Percentiles rank a stretch among this genome's conserved stretches.
These are phyloP conservation scores for Orchestia grillus DNA, from an alignment of 1,140 invertebrate genomes.

Conservation along the genomic window DNA sequence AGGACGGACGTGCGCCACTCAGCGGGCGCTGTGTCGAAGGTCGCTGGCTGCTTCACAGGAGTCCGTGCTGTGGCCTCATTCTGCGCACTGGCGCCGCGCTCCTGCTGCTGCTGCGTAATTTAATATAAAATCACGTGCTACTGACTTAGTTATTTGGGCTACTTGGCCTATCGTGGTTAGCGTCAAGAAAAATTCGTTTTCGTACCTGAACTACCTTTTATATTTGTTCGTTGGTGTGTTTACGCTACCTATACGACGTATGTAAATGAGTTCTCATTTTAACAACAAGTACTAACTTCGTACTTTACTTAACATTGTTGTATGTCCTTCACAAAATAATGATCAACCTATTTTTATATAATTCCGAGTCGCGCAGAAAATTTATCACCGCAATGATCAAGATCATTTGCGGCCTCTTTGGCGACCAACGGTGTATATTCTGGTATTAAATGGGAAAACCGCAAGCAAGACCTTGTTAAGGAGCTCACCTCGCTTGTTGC, in stretches of 20 bases:
- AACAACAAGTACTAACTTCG: too few species aligned
- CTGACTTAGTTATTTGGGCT: background rate
- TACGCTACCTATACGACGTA: background rate
- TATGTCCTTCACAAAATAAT: too few species aligned
- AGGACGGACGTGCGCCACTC: background rate
- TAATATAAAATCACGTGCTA: background rate
- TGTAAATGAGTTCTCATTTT: background rate
- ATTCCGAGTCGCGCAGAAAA: too few species aligned
- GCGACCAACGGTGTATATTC: background rate
- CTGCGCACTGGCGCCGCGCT: background rate
- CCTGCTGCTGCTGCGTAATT: background rate
- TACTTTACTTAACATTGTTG: too few species aligned
- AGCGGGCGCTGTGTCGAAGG: conserved; percentile 26
- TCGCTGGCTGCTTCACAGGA: background rate
- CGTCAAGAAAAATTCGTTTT: background rate
- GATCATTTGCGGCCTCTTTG: too few species aligned
- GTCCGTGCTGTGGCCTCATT: background rate
- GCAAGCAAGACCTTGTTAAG: background rate
- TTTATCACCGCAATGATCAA: too few species aligned
- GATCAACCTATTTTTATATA: too few species aligned
- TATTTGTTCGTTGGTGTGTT: background rate
- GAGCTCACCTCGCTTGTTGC: background rate
- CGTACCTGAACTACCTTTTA: background rate
- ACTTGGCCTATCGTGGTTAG: background rate
- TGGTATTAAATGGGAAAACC: background rate